These are phyloP conservation scores for Romanogobio albipinnatus DNA, from an alignment of 2,113 vertebrate species.

Conservation along the genomic window DNA sequence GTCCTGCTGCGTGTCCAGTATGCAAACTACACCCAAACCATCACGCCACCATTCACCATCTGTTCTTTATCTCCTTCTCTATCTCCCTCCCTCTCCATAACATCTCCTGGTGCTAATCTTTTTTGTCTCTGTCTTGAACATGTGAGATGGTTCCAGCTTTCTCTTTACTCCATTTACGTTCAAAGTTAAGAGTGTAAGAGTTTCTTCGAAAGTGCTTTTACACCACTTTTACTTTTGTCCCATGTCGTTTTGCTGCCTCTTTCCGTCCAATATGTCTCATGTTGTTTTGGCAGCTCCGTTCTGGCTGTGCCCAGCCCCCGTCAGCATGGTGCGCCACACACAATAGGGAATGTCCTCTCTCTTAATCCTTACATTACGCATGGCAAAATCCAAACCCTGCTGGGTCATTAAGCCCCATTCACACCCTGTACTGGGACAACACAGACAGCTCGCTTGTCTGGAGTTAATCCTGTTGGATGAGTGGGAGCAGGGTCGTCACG, in stretches of 20 bases:
- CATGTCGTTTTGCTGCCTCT: neutral
- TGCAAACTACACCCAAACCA: slow-evolving; percentile 34
- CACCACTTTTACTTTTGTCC: neutral
- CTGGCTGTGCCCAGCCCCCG: slow-evolving; percentile 23
- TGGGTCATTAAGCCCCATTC: slow-evolving; percentile 11
- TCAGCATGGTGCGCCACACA: slow-evolving; percentile 49
- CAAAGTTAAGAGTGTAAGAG: neutral
- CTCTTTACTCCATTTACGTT: neutral
- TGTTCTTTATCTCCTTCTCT: slow-evolving; percentile 4
- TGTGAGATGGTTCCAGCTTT: neutral
- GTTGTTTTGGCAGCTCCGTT: slow-evolving; percentile 32
- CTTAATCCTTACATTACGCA: slow-evolving; percentile 25
- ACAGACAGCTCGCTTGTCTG: slow-evolving; percentile 18
- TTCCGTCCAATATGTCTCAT: neutral
- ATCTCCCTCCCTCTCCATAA: slow-evolving; percentile 3
- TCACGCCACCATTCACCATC: slow-evolving; percentile 25
- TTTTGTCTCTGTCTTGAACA: neutral
- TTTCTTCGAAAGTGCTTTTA: neutral
- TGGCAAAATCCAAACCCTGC: slow-evolving; percentile 21
- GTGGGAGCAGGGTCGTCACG: neutral
- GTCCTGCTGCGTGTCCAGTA: slow-evolving; percentile 24
- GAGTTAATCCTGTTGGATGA: slow-evolving; percentile 41
- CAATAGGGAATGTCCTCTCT: slow-evolving; percentile 58
- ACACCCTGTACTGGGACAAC: slow-evolving; percentile 14
- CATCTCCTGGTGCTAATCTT: neutral